phyloP scores from a whole-genome alignment of 2,888 invertebrate species.

The Seladonia tumulorum region DNA sequence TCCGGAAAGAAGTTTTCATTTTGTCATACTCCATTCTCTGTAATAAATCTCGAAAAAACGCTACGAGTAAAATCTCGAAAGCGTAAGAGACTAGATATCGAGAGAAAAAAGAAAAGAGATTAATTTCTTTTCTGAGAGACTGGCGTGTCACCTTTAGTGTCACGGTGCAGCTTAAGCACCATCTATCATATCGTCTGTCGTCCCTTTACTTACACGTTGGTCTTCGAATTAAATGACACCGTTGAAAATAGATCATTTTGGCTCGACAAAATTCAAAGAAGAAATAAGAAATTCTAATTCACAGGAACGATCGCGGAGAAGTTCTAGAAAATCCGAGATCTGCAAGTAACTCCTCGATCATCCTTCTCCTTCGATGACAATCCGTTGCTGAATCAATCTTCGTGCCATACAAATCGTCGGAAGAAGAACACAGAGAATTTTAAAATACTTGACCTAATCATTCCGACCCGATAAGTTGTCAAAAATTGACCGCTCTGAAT shows the following conservation, averaged over 20 bases:
- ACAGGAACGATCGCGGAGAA: neutral
- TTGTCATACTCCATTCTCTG: neutral
- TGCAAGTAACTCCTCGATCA: neutral
- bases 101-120: constrained; percentile 12
- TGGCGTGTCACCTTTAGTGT: constrained; percentile 11
- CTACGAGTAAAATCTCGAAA: neutral
- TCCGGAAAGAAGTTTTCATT: neutral
- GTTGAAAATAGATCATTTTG: neutral
- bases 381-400: neutral
- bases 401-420: no score
- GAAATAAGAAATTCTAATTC: neutral
- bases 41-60: neutral
- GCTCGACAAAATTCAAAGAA: neutral
- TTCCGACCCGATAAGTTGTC: no score
- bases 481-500: no score
- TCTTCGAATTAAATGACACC: neutral
- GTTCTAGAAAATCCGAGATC: neutral
- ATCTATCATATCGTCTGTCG: constrained; percentile 27
- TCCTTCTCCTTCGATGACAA: neutral
- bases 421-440: no score
- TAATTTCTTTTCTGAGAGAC: neutral
- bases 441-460: no score
- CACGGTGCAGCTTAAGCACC: constrained; percentile 22
- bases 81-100: neutral
- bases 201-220: neutral